phyloP scores from a whole-genome alignment of 1,140 invertebrate species.

The Bradysia coprophila region DNA sequence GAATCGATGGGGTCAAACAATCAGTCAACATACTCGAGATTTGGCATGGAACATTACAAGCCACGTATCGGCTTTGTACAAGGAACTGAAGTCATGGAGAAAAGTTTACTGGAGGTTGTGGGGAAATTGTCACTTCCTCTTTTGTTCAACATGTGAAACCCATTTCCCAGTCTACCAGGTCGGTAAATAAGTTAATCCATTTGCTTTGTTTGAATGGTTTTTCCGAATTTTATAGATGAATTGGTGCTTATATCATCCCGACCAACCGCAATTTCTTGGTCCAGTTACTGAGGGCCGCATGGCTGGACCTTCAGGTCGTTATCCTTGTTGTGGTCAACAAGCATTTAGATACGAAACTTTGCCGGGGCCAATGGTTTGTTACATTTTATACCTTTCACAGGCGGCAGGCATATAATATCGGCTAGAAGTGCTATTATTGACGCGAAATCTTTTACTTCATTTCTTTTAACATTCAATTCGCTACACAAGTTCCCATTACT shows the following conservation, averaged over 20 bases:
- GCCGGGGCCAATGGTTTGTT: conserved; percentile 24
- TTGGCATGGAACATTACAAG: conserved; percentile 64
- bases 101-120: conserved; percentile 86
- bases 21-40: conserved; percentile 51
- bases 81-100: conserved; percentile 65
- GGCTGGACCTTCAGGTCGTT: conserved; percentile 45
- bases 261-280: conserved; percentile 53
- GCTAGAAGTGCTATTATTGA: background rate
- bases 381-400: background rate
- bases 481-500: background rate
- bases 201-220: background rate
- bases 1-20: conserved; percentile 44
- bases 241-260: conserved; percentile 63
- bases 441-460: no score
- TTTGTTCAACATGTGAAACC: conserved; percentile 50
- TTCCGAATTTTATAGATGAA: conserved; percentile 28
- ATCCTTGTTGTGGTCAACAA: conserved; percentile 70
- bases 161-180: conserved; percentile 55
- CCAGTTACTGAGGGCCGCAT: conserved; percentile 36
- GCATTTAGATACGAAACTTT: conserved; percentile 57
- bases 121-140: conserved; percentile 69
- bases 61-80: conserved; percentile 54
- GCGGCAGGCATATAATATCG: background rate
- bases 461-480: background rate
- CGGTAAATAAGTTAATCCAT: background rate